Conservation (phyloP, 2,113 vertebrate species). For the Ailurus styani region DNA sequence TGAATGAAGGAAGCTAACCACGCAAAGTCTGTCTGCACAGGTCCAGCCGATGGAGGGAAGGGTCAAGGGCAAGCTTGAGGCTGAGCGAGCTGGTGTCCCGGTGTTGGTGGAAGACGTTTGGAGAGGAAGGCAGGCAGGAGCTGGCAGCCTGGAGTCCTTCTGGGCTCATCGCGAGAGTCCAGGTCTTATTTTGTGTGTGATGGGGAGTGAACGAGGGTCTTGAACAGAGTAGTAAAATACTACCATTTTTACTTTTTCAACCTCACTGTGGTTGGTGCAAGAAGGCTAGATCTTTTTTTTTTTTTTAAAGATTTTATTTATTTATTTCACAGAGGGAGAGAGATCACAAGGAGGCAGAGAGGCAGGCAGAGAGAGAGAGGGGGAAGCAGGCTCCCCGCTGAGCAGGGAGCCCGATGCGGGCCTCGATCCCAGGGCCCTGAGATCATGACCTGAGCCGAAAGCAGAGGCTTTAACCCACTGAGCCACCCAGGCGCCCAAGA, state of each 20-base stretch:
- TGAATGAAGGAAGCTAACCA: not conserved
- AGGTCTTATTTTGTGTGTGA: not conserved
- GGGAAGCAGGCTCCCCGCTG: too few species aligned
- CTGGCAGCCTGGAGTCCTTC: not conserved
- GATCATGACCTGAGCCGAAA: too few species aligned
- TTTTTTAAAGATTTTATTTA: too few species aligned
- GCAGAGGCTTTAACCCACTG: too few species aligned
- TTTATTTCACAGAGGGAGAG: too few species aligned
- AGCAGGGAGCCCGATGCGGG: too few species aligned
- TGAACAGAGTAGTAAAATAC: not conserved
- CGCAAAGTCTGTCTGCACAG: not conserved
- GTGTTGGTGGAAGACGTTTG: not conserved
- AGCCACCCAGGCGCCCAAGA: too few species aligned
- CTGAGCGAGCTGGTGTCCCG: not conserved
- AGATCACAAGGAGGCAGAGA: too few species aligned
- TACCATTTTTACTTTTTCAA: not conserved
- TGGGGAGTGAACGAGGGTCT: not conserved
- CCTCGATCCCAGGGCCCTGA: too few species aligned
- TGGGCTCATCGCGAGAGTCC: not conserved
- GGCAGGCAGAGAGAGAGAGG: too few species aligned
- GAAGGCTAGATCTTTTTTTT: not conserved
- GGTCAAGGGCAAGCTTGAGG: not conserved
- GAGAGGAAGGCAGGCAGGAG: not conserved
- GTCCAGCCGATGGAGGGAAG: not conserved
- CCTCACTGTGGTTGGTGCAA: not conserved